phyloP scores from a whole-genome alignment of 2,888 invertebrate genomes.

The Mylabris sibirica region DNA sequence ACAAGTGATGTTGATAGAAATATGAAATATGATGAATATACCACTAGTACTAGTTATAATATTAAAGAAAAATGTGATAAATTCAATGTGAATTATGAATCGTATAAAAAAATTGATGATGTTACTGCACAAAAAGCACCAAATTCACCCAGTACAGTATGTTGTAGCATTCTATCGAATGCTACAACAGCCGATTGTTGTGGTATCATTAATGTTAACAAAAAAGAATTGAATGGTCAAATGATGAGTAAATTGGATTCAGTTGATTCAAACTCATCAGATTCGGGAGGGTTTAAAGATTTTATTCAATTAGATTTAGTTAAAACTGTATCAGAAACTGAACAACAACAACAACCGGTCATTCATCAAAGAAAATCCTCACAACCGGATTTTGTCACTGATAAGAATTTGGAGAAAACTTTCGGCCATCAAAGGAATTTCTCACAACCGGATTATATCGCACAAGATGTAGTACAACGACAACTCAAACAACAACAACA shows the following conservation, averaged over 20 bases:
- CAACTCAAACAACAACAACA: slow-evolving; percentile 48
- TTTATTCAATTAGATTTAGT: slow-evolving; percentile 56
- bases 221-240: slow-evolving; percentile 56
- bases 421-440: slow-evolving; percentile 53
- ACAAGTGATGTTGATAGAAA: slow-evolving; percentile 40
- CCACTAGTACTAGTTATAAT: slow-evolving; percentile 38
- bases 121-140: slow-evolving; percentile 53
- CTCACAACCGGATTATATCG: slow-evolving; percentile 52
- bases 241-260: slow-evolving; percentile 59
- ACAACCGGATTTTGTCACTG: slow-evolving; percentile 54
- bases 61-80: slow-evolving; percentile 56
- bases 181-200: slow-evolving; percentile 60
- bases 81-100: slow-evolving; percentile 45
- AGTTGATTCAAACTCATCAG: slow-evolving; percentile 60
- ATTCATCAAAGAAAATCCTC: slow-evolving; percentile 56
- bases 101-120: slow-evolving; percentile 48
- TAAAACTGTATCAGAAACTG: slow-evolving; percentile 38
- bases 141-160: slow-evolving; percentile 60
- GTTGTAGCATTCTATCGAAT: slow-evolving; percentile 60
- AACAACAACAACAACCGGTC: slow-evolving; percentile 25
- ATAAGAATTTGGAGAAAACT: slow-evolving; percentile 46
- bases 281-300: slow-evolving; percentile 62
- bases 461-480: slow-evolving; percentile 36
- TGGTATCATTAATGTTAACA: slow-evolving; percentile 57
- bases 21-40: slow-evolving; percentile 24